phyloP scores from a whole-genome alignment of 2,888 invertebrate genomes.

The Hanleya hanleyi region DNA sequence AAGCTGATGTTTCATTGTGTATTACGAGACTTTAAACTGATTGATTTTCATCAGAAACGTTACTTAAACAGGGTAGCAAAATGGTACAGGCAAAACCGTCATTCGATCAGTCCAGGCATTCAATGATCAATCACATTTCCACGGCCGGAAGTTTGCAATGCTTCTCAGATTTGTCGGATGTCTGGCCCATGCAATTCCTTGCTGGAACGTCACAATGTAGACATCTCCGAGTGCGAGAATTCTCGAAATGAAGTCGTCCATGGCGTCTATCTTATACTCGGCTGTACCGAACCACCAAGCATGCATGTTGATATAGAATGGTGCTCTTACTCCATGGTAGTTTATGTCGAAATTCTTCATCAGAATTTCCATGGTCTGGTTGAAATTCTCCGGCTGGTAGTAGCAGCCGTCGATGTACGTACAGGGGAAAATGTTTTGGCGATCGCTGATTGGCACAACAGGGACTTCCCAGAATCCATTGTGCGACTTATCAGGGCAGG shows the following conservation, averaged over 20 bases:
- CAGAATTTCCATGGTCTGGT: conserved; percentile 74
- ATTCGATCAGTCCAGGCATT: too few relatives aligned
- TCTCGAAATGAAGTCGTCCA: conserved; percentile 21
- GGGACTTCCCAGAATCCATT: conserved; percentile 80
- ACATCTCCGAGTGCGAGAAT: conserved; percentile 23
- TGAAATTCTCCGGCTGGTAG: conserved; percentile 12
- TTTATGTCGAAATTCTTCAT: conserved; percentile 83
- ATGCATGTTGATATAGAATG: conserved; percentile 86
- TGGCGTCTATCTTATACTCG: conserved; percentile 58
- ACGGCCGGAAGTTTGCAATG: background rate
- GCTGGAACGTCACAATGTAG: conserved; percentile 16
- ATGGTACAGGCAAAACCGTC: too few relatives aligned
- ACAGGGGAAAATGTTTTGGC: conserved; percentile 18
- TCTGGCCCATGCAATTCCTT: conserved; percentile 25
- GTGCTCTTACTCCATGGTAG: conserved; percentile 80
- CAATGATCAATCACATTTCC: too few relatives aligned
- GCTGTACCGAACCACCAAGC: conserved; percentile 85
- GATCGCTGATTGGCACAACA: conserved; percentile 69
- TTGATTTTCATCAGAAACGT: too few relatives aligned
- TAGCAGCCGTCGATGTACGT: conserved; percentile 22
- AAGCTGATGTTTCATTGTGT: too few relatives aligned
- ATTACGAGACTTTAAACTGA: too few relatives aligned
- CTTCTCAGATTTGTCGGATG: background rate
- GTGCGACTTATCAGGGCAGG: conserved; percentile 11
- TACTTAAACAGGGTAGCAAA: too few relatives aligned